A percentile compares a stretch with the other conserved stretches of the same genome.
Evolutionary conservation across 2,888 invertebrate species (phyloP).

Genomic region (Aromia moschata): DNA sequence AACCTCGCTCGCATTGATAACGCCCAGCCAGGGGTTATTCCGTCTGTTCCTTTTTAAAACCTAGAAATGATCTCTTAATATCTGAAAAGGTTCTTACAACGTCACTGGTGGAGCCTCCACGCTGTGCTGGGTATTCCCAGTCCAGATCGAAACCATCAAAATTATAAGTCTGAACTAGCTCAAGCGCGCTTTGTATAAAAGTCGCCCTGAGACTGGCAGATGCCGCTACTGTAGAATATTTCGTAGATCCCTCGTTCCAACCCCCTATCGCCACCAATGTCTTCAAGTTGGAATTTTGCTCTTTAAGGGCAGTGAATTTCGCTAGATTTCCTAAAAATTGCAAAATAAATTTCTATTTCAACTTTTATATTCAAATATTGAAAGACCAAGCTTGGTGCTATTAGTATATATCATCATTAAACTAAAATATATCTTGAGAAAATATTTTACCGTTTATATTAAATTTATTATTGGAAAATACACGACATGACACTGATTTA

Average conservation of each 20-base stretch:
- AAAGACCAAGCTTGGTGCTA: too few species aligned
- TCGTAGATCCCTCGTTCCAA: constrained; percentile 69
- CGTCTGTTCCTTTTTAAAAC: too few species aligned
- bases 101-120: constrained; percentile 63
- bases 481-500: too few species aligned
- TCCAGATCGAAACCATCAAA: constrained; percentile 80
- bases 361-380: background rate
- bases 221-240: constrained; percentile 63
- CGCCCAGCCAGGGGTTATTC: too few species aligned
- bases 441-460: too few species aligned
- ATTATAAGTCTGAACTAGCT: constrained; percentile 66
- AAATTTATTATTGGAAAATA: too few species aligned
- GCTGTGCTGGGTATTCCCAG: constrained; percentile 76
- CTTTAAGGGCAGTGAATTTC: constrained; percentile 65
- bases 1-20: too few species aligned
- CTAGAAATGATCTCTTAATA: too few species aligned
- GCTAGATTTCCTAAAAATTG: background rate
- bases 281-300: constrained; percentile 65
- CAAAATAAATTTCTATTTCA: background rate
- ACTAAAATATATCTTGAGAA: too few species aligned
- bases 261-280: constrained; percentile 75
- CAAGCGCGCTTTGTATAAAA: constrained; percentile 67
- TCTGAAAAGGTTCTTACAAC: too few species aligned
- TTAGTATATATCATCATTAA: too few species aligned
- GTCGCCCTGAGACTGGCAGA: constrained; percentile 61